Percentiles rank a stretch among this genome's conserved stretches.
Evolutionary conservation across 2,797 vertebrate genomes (phyloP).

Genomic region (Okamejei kenojei): DNA sequence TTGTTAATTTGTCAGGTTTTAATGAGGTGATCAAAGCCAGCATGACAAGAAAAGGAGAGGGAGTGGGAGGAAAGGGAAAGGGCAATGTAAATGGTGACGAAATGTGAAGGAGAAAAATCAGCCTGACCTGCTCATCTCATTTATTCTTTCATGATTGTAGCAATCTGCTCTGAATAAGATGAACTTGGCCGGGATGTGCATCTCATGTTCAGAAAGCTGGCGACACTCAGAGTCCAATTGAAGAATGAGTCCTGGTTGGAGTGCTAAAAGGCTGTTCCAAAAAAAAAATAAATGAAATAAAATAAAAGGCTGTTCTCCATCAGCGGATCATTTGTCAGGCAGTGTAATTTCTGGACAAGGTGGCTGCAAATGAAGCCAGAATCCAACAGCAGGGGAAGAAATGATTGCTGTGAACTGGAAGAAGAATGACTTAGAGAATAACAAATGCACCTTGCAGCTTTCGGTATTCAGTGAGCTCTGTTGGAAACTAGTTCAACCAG

Average conservation of each 20-base stretch:
- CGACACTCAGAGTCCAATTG: background rate
- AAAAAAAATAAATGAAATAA: no score
- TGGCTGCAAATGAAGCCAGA: background rate
- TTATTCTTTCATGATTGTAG: no score
- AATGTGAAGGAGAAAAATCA: background rate
- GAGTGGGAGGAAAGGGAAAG: no score
- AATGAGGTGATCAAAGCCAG: background rate
- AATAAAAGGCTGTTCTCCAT: background rate
- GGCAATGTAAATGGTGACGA: background rate
- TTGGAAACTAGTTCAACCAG: background rate
- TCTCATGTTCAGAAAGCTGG: no score
- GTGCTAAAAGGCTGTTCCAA: background rate
- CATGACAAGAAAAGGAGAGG: background rate
- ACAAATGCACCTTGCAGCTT: background rate
- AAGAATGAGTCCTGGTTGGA: background rate
- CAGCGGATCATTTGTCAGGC: background rate
- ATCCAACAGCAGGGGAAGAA: background rate
- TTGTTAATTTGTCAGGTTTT: background rate
- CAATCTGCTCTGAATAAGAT: no score
- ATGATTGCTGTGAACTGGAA: background rate
- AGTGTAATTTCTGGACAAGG: background rate
- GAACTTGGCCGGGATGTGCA: no score
- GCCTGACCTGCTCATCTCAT: no score
- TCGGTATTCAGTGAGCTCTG: background rate
- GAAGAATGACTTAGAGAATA: background rate